Base-by-base conservation (phyloP, 2,797 vertebrate genomes). In the Sebastiscus tertius region DNA sequence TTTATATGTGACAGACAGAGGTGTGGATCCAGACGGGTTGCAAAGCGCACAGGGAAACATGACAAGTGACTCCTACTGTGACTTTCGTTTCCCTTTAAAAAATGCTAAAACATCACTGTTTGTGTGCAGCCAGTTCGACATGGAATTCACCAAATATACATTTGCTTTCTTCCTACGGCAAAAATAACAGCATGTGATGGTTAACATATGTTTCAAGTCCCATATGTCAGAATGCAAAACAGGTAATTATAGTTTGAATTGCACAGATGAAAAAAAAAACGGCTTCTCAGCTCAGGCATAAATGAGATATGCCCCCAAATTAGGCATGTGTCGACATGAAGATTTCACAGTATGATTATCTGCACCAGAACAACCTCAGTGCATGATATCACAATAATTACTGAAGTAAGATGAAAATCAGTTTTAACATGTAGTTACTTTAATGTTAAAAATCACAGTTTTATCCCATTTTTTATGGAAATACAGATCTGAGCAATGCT, bases 251-350 rank as follows among this genome's bases (percentile, higher is more conserved):
- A 67, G 60, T 64, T 69, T 82, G 61, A 83, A 66, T 31, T 46
- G 34, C 54, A 79, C 12, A 18, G 27, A 69, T 33, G 67, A 62
- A 77, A 84, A 84, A 84, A 84, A 85, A 72, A 72, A 60, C 46
- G 27, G 29, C 42, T 61, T 54, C 75, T 84, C 18, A 69, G 63
- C 67, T 72, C 55, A 82, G 66, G 60, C 26, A 80, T 75, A 64
- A 80, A 86, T 73, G 61, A 88, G 56, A 85, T 66, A 56, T 63
- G 52, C 36, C 56, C 75, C 77, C 55, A 75, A 80, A 81, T 78
- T 70, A 73, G 75, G 39, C 80, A 54, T 65, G 77, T 85, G 73
- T 83, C 18, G 26, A 83, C 63, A 79, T 6, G 58, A 66, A 60
- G 26, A 59, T 79, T 80, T 84, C 55, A 72, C 49, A 71, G 73